Evolutionary conservation across 2,797 vertebrate species (phyloP), one percentile per base, ranked within the genome.

Genomic region (Enteromius radiatus): DNA sequence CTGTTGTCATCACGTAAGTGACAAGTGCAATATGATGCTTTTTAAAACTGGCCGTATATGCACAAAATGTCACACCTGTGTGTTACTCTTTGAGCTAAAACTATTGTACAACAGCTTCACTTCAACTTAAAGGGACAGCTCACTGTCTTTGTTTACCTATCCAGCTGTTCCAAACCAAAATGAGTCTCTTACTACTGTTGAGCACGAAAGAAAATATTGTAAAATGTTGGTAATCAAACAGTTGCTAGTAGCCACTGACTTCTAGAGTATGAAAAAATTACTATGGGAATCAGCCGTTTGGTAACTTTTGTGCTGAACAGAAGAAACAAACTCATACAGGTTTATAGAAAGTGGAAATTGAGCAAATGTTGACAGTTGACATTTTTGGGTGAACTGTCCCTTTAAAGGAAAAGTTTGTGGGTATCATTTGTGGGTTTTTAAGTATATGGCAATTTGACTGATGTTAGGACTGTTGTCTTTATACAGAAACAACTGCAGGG

Each of bases 1-100:
- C 96, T 0, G 96, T 97, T 19, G 93, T 97, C 90, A 97, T 97
- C 89, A 96, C 96, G 96, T 97, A 88, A 95, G 96, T 93, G 83
- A n/a, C 38, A 61, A 61, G 41, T 69, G 45, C 63, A 77, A 10
- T 61, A 5, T 38, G 1, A 45, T 78, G 28, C 47, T 43, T 65
- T 73, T 77, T 45, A 69, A 83, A 65, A 70, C 69, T 49, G 33
- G 0, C 19, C n/a, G 3, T 73, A 36, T 54, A 64, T 74, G 47
- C 23, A 31, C 54, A 45, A 43, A 28, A 76, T 68, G 36, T 78
- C 64, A 43, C 52, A 33, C 49, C 31, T 41, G 19, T 41, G 31
- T 52, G 68, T 28, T 61, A 73, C 78, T 36, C 23, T 69, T 28
- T 79, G 33, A 65, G 15, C 33, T 4, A 43, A 41, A 74, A 63